Percentiles rank a stretch among this genome's conserved stretches.
Conservation (phyloP, 2,113 vertebrate species). For the Neodontobutis hainanensis region DNA sequence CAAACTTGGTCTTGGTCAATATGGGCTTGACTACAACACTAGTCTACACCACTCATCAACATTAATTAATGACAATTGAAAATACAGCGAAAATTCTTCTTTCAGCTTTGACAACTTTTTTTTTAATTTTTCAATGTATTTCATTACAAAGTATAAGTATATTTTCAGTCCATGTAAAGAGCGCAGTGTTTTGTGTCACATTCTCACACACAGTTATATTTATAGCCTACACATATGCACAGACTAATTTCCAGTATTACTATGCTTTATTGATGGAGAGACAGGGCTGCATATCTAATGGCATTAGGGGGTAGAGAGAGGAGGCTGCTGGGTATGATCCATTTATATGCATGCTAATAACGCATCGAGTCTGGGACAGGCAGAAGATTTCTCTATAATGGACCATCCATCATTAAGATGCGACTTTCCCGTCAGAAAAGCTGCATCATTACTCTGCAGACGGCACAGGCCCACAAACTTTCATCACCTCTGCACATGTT, state of each 20-base stretch:
- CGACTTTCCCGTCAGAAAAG: conserved; percentile 59
- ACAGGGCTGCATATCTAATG: conserved; percentile 64
- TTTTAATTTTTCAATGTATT: no score
- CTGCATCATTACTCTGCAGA: conserved; percentile 60
- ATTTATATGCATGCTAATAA: conserved; percentile 74
- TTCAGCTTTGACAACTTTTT: no score
- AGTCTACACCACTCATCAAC: no score
- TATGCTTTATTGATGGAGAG: conserved; percentile 61
- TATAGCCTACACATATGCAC: conserved; percentile 10
- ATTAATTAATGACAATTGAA: no score
- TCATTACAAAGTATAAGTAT: no score
- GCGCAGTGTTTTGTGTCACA: not conserved
- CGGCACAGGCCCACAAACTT: conserved; percentile 34
- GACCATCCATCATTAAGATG: conserved; percentile 71
- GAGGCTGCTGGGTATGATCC: conserved; percentile 63
- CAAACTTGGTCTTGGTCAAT: no score
- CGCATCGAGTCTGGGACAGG: conserved; percentile 52
- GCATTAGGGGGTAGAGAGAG: conserved; percentile 48
- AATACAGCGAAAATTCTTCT: no score
- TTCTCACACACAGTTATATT: not conserved
- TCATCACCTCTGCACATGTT: conserved; percentile 32
- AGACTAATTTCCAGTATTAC: conserved; percentile 41
- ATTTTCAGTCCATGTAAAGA: no score
- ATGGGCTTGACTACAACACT: no score
- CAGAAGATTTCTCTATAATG: conserved; percentile 60